phyloP scores from a whole-genome alignment of 2,888 invertebrate genomes.

The Lumbricus terrestris region DNA sequence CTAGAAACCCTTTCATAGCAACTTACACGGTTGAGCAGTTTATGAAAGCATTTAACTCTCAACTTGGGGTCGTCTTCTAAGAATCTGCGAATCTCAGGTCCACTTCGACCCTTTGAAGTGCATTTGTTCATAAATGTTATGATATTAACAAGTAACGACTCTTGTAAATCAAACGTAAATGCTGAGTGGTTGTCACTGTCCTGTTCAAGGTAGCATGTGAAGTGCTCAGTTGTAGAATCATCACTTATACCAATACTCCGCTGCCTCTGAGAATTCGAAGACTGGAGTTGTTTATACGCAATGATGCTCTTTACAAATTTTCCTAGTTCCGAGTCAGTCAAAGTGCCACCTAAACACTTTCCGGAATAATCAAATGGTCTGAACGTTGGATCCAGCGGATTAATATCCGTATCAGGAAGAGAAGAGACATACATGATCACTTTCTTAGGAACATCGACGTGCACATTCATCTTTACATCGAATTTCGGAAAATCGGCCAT shows the following conservation, averaged over 20 bases:
- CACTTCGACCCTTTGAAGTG: background rate
- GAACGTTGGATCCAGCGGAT: background rate
- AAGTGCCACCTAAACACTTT: background rate
- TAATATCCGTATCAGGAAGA: no score
- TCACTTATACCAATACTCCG: background rate
- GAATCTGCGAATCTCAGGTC: no score
- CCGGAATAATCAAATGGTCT: background rate
- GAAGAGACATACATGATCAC: background rate
- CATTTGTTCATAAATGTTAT: background rate
- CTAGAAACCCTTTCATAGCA: background rate
- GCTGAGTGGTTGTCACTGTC: background rate
- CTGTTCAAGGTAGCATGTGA: background rate
- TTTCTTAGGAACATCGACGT: background rate
- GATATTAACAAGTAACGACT: background rate
- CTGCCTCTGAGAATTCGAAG: no score
- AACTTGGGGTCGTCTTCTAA: no score
- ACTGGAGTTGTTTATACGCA: background rate
- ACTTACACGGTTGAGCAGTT: background rate
- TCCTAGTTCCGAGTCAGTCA: background rate
- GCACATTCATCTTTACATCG: background rate
- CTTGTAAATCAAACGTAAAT: background rate
- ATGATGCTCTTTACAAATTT: background rate
- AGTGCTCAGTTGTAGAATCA: background rate
- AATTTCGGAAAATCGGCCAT: background rate
- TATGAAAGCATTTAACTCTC: no score